Evolutionary conservation across 2,888 invertebrate species (phyloP).

Genomic region (Ectemnius cavifrons): DNA sequence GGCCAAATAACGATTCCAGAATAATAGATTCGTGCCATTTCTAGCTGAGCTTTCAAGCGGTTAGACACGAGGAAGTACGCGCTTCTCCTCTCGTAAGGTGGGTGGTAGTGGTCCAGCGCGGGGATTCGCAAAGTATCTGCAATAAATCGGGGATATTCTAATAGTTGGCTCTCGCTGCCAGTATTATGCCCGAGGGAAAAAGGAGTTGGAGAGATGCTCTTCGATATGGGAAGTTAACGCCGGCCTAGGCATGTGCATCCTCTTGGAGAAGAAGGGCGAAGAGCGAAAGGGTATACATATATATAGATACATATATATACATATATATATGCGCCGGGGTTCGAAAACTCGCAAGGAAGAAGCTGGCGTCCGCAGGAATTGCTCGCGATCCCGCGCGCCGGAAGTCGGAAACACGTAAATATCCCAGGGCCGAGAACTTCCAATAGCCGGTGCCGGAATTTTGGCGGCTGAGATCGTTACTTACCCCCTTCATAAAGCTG

Average conservation of each 20-base stretch:
- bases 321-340: too few species aligned
- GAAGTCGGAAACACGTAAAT: slow-evolving; percentile 66
- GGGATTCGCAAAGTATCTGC: neutral
- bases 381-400: slow-evolving; percentile 24
- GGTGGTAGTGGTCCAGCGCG: neutral
- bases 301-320: too few species aligned
- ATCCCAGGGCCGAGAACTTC: slow-evolving; percentile 40
- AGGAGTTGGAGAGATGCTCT: neutral
- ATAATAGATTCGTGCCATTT: too few species aligned
- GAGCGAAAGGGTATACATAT: too few species aligned
- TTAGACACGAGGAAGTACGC: too few species aligned
- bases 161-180: neutral
- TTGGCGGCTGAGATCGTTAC: slow-evolving; percentile 42
- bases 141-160: slow-evolving; percentile 3
- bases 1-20: too few species aligned
- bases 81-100: too few species aligned
- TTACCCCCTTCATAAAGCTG: slow-evolving; percentile 50
- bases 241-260: neutral
- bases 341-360: too few species aligned
- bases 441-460: slow-evolving; percentile 57
- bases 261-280: too few species aligned
- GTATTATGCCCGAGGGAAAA: neutral
- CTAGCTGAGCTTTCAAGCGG: too few species aligned
- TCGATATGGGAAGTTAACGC: slow-evolving; percentile 4
- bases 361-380: too few species aligned